A percentile compares a stretch with the other conserved stretches of the same genome.
Conservation (phyloP, 2,797 vertebrate species). For the Syngnathus acus region DNA sequence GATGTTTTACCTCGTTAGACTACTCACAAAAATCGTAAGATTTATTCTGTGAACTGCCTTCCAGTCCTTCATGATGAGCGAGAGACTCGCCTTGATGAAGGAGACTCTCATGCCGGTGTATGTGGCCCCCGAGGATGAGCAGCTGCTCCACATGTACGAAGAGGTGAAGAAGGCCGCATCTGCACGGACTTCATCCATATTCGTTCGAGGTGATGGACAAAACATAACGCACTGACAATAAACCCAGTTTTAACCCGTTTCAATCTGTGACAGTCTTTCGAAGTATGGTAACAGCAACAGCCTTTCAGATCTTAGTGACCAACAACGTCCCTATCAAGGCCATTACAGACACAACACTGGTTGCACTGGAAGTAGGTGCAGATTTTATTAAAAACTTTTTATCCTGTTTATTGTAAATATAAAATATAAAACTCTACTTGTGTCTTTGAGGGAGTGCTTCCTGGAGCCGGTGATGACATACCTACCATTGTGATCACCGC, state of each 20-base stretch:
- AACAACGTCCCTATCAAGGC: constrained; percentile 67
- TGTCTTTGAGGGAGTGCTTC: constrained; percentile 68
- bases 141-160: constrained; percentile 71
- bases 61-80: constrained; percentile 71
- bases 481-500: constrained; percentile 74
- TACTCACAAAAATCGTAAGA: neutral
- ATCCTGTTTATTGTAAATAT: neutral
- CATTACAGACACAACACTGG: constrained; percentile 57
- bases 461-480: constrained; percentile 61
- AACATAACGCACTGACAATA: neutral
- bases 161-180: constrained; percentile 68
- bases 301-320: constrained; percentile 74
- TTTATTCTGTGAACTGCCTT: neutral
- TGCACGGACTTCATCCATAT: constrained; percentile 60
- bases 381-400: neutral
- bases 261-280: constrained; percentile 55
- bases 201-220: constrained; percentile 65
- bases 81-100: constrained; percentile 56
- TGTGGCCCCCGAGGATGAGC: constrained; percentile 65
- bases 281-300: constrained; percentile 72
- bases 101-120: constrained; percentile 71
- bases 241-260: neutral
- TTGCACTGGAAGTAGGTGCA: constrained; percentile 69
- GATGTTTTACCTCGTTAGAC: neutral
- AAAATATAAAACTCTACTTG: constrained; percentile 1